Evolutionary conservation across 2,113 vertebrate genomes (phyloP).

Genomic region (Blennius ocellaris): DNA sequence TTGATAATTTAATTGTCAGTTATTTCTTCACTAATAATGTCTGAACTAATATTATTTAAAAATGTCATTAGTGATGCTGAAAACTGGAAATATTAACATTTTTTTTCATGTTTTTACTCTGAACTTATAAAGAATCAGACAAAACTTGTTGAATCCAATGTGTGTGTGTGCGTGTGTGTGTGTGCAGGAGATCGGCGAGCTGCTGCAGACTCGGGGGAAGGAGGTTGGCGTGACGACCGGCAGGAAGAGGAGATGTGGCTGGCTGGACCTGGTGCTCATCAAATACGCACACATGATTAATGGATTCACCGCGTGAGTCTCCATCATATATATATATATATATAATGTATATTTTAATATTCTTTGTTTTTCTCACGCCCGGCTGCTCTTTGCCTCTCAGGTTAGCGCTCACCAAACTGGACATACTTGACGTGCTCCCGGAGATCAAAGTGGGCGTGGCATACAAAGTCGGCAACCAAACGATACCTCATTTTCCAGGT

Average conservation of each 20-base stretch:
- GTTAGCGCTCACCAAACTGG: conserved; percentile 96
- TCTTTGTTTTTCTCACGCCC: no score
- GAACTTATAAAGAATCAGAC: no score
- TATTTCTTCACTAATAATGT: no score
- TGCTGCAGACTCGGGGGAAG: conserved; percentile 92
- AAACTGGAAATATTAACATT: no score
- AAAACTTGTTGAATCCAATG: no score
- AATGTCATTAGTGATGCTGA: no score
- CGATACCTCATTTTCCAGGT: conserved; percentile 99
- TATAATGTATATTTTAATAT: no score
- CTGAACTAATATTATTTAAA: no score
- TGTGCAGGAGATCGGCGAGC: conserved; percentile 88
- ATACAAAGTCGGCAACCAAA: conserved; percentile 91
- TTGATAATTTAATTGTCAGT: no score
- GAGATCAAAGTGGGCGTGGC: conserved; percentile 96
- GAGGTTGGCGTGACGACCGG: conserved; percentile 97
- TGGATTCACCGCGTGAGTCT: conserved; percentile 96
- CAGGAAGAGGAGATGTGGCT: conserved; percentile 95
- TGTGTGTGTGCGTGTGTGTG: no score
- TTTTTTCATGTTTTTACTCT: no score
- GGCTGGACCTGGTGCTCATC: conserved; percentile 95
- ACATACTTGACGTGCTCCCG: conserved; percentile 93
- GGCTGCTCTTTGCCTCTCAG: conserved; percentile 70
- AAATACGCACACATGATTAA: conserved; percentile 99
- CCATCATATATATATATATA: no score